Conservation (phyloP, 2,797 vertebrate species). For the Platyrinchus mystaceus region DNA sequence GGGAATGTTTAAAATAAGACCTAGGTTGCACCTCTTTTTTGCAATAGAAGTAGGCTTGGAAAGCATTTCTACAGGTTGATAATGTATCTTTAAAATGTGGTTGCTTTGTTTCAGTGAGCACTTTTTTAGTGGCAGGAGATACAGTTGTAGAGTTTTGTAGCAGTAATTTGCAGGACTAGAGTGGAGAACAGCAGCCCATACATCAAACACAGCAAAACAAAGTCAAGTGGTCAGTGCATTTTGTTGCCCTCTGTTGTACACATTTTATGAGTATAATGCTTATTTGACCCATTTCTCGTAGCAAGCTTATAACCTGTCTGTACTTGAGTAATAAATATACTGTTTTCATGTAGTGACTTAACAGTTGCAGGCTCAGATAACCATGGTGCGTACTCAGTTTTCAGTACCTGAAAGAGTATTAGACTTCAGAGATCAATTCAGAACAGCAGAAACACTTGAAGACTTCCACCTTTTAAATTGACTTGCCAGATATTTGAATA, state of each 20-base stretch:
- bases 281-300: neutral
- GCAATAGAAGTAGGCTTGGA: neutral
- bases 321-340: neutral
- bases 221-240: neutral
- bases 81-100: neutral
- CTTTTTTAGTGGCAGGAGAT: neutral
- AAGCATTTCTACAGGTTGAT: neutral
- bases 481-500: neutral
- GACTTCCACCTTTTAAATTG: neutral
- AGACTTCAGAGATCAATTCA: neutral
- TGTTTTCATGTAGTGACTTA: neutral
- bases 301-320: neutral
- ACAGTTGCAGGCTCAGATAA: neutral
- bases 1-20: neutral
- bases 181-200: neutral
- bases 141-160: neutral
- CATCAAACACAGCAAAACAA: neutral
- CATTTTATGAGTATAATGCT: neutral
- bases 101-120: neutral
- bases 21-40: neutral
- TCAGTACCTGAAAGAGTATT: neutral
- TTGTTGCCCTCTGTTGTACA: neutral
- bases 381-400: fast-evolving
- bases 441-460: neutral
- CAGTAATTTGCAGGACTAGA: neutral